These are phyloP conservation scores for Rattus rattus DNA, from an alignment of 2,113 vertebrate species.

Conservation along the genomic window DNA sequence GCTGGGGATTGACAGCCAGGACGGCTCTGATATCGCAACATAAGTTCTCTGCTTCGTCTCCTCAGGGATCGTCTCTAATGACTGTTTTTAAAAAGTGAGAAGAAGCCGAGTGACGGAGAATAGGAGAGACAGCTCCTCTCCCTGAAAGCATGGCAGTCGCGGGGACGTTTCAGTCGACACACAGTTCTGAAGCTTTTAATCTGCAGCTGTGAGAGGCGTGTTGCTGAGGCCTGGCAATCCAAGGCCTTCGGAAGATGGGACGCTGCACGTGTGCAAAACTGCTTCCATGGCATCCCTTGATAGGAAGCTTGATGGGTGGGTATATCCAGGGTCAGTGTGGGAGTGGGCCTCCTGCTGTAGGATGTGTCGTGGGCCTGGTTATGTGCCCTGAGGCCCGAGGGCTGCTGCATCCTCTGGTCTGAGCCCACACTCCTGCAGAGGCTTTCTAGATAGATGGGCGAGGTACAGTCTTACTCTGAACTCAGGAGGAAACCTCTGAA, in stretches of 20 bases:
- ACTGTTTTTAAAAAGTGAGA: slow-evolving; percentile 15
- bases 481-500: not conserved
- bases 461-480: not conserved
- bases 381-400: too few relatives aligned
- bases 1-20: slow-evolving; percentile 53
- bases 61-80: slow-evolving; percentile 46
- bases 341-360: not conserved
- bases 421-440: accelerated
- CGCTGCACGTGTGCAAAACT: accelerated
- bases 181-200: not conserved
- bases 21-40: not conserved
- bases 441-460: accelerated
- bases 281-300: not conserved
- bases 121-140: not conserved
- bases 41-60: slow-evolving; percentile 15
- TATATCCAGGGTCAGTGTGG: accelerated
- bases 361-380: accelerated
- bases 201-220: accelerated
- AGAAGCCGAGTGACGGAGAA: not conserved
- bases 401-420: not conserved
- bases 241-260: accelerated
- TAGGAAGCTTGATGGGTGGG: accelerated
- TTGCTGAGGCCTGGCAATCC: not conserved
- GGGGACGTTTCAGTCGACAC: not conserved
- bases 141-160: accelerated